A percentile compares a stretch with the other conserved stretches of the same genome.
These are phyloP conservation scores for Virgularia gustaviana DNA, from an alignment of 92 coral and sea anemone species.

Conservation along the genomic window DNA sequence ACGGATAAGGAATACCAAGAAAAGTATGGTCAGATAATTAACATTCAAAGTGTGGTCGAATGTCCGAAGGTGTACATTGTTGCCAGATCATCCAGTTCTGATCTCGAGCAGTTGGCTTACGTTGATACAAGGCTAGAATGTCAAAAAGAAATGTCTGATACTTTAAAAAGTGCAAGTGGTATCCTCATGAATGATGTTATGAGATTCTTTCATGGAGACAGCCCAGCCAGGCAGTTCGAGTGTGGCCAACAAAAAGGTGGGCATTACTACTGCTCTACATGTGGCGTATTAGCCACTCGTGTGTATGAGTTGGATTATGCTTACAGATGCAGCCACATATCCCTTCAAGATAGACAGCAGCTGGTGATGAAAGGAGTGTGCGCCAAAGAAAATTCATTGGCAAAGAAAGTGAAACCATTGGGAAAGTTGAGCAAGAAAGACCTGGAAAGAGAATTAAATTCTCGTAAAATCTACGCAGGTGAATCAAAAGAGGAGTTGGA, in stretches of 20 bases:
- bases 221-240: constrained; percentile 43
- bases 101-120: constrained; percentile 42
- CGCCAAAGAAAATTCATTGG: constrained; percentile 21
- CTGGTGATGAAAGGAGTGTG: not conserved
- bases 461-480: not conserved
- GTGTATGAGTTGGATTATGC: constrained; percentile 26
- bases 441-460: not conserved
- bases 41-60: constrained; percentile 31
- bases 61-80: constrained; percentile 36
- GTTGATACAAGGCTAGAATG: constrained; percentile 34
- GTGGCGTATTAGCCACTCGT: constrained; percentile 38
- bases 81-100: constrained; percentile 31
- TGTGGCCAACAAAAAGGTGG: too few relatives aligned
- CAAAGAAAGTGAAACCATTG: not conserved
- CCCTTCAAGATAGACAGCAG: constrained; percentile 18
- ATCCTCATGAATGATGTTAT: constrained; percentile 26
- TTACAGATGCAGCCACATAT: constrained; percentile 20
- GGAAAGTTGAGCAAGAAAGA: not conserved
- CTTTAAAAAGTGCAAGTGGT: not conserved
- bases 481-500: not conserved
- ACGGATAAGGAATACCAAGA: constrained; percentile 20
- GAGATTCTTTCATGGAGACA: constrained; percentile 58
- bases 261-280: constrained; percentile 23
- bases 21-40: constrained; percentile 2
- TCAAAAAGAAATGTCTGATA: constrained; percentile 6